Percentiles rank a stretch among this genome's conserved stretches.
Conservation (phyloP, 2,888 invertebrate genomes). For the Synergus laeviventris region DNA sequence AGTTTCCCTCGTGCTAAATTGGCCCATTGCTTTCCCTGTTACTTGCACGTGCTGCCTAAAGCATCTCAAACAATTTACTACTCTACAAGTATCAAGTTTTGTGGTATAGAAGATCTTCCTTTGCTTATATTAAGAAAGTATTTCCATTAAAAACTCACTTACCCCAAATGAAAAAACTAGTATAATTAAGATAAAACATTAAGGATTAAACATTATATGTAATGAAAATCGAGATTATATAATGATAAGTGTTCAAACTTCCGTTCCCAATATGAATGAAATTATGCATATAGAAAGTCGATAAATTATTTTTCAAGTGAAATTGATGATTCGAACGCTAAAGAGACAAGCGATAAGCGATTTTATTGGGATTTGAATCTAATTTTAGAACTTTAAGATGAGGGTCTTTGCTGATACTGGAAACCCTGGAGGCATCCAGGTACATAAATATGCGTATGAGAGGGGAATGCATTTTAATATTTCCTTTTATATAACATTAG, state of each 20-base stretch:
- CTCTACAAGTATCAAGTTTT: conserved; percentile 29
- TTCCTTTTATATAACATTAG: conserved; percentile 52
- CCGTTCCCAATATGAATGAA: background rate
- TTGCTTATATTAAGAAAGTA: background rate
- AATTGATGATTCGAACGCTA: background rate
- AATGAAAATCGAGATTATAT: no score
- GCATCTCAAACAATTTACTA: conserved; percentile 30
- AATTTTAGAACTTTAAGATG: background rate
- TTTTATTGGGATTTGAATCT: conserved; percentile 28
- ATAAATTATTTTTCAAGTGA: background rate
- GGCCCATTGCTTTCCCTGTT: conserved; percentile 22
- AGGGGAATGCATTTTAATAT: conserved; percentile 52
- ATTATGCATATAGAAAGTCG: background rate
- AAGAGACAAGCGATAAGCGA: background rate
- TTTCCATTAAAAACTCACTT: background rate
- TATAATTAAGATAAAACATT: background rate
- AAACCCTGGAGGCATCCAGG: conserved; percentile 36
- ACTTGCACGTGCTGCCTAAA: conserved; percentile 26
- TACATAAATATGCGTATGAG: conserved; percentile 49
- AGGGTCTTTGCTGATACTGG: background rate
- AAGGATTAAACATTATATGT: no score
- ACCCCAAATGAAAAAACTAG: background rate
- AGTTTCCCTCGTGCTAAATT: conserved; percentile 27
- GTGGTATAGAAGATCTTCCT: background rate
- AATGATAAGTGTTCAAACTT: background rate